Evolutionary conservation across 1,140 invertebrate genomes (phyloP).

Genomic region (Anoplolepis gracilipes): DNA sequence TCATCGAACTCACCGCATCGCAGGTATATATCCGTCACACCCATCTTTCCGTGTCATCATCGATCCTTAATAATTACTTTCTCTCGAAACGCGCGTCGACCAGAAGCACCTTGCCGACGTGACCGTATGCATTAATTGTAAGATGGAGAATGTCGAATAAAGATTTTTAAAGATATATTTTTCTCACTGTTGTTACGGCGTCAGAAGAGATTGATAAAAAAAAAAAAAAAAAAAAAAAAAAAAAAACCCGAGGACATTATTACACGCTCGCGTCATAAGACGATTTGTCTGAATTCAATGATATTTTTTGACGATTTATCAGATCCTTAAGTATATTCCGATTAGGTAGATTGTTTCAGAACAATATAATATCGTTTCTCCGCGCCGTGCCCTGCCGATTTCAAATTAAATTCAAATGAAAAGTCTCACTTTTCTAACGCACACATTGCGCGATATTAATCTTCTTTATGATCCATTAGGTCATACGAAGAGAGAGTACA

Average conservation of each 20-base stretch:
- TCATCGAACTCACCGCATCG: conserved; percentile 56
- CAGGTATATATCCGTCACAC: conserved; percentile 59
- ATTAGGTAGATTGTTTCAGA: background rate
- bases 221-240: background rate
- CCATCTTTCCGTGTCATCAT: conserved; percentile 68
- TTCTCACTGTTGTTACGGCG: background rate
- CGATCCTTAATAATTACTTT: conserved; percentile 72
- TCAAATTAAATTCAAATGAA: conserved; percentile 26
- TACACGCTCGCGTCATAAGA: background rate
- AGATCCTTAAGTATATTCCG: background rate
- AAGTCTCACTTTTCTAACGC: background rate
- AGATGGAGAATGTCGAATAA: background rate
- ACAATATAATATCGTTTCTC: conserved; percentile 3
- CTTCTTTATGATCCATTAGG: conserved; percentile 11
- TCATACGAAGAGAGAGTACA: conserved; percentile 29
- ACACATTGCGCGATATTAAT: background rate
- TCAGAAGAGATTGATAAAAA: background rate
- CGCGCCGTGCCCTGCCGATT: conserved; percentile 29
- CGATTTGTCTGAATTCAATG: background rate
- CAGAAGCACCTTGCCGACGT: background rate
- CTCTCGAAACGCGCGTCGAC: conserved; percentile 40
- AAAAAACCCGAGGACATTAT: background rate
- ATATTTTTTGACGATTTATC: background rate
- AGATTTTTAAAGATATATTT: background rate
- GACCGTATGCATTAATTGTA: background rate